These are phyloP conservation scores for Echinarachnius parma DNA, from an alignment of 53 echinoderm and acorn worm genomes.

Conservation along the genomic window DNA sequence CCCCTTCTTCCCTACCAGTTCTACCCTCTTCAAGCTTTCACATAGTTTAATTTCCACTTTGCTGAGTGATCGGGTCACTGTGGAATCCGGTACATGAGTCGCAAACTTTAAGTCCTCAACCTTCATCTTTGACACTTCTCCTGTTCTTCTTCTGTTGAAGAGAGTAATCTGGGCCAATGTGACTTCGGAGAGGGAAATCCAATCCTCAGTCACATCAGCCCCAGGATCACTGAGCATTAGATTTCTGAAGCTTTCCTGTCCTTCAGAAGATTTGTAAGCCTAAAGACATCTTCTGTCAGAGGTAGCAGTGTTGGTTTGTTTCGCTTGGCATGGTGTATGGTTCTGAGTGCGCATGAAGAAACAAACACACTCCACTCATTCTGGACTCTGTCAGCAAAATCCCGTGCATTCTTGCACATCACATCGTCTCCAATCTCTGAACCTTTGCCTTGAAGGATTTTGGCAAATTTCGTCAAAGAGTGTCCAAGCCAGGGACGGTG, in stretches of 20 bases:
- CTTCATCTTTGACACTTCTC: conserved; percentile 45
- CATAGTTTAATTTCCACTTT: conserved; percentile 44
- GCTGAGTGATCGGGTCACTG: conserved; percentile 30
- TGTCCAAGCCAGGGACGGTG: conserved; percentile 64
- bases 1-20: conserved; percentile 59
- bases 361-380: conserved; percentile 40
- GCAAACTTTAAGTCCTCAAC: conserved; percentile 14
- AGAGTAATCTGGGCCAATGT: conserved; percentile 26
- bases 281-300: conserved; percentile 55
- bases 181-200: conserved; percentile 51
- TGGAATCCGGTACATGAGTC: neutral
- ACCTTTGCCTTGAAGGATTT: conserved; percentile 39
- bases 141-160: conserved; percentile 48
- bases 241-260: conserved; percentile 7
- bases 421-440: conserved; percentile 37
- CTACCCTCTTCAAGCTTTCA: conserved; percentile 36
- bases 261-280: conserved; percentile 57
- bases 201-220: conserved; percentile 27
- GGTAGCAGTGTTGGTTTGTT: conserved; percentile 62
- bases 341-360: conserved; percentile 50
- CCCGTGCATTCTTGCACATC: conserved; percentile 4
- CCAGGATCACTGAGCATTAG: conserved; percentile 20
- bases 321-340: conserved; percentile 28
- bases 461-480: conserved; percentile 46
- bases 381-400: conserved; percentile 2